These are phyloP conservation scores for Eremobia ochroleuca DNA, from an alignment of 2,888 invertebrate species.

Conservation along the genomic window DNA sequence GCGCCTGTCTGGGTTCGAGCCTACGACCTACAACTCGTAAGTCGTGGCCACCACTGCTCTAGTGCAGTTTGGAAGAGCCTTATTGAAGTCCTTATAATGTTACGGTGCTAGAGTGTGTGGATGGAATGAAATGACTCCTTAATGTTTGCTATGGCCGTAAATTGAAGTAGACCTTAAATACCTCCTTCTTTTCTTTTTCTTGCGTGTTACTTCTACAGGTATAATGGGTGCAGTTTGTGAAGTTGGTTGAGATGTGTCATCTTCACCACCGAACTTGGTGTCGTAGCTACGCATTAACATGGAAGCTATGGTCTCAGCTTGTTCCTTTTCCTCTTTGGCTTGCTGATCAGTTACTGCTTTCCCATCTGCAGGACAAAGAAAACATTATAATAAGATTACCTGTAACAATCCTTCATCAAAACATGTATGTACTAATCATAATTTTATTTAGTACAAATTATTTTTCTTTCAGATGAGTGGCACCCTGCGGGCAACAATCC, in stretches of 20 bases:
- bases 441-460: not conserved
- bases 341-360: slow-evolving; percentile 76
- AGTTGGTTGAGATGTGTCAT: slow-evolving; percentile 88
- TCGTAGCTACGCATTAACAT: slow-evolving; percentile 85
- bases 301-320: slow-evolving; percentile 79
- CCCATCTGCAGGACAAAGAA: slow-evolving; percentile 70
- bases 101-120: not conserved
- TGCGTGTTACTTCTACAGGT: slow-evolving; percentile 80
- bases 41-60: too few species aligned
- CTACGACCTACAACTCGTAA: too few species aligned
- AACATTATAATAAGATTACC: not conserved
- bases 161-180: slow-evolving; percentile 39
- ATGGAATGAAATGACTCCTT: not conserved
- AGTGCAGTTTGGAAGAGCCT: not conserved
- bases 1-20: too few species aligned
- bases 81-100: not conserved
- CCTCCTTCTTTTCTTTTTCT: slow-evolving; percentile 89
- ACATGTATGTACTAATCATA: not conserved
- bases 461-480: not conserved
- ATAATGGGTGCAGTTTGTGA: slow-evolving; percentile 84
- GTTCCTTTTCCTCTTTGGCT: slow-evolving; percentile 82
- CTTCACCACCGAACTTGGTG: slow-evolving; percentile 83
- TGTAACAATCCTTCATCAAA: not conserved
- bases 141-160: not conserved
- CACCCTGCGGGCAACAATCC: not conserved